Evolutionary conservation across 2,888 invertebrate species (phyloP), one percentile per base, ranked within the genome.

Genomic region (Hyalella azteca): DNA sequence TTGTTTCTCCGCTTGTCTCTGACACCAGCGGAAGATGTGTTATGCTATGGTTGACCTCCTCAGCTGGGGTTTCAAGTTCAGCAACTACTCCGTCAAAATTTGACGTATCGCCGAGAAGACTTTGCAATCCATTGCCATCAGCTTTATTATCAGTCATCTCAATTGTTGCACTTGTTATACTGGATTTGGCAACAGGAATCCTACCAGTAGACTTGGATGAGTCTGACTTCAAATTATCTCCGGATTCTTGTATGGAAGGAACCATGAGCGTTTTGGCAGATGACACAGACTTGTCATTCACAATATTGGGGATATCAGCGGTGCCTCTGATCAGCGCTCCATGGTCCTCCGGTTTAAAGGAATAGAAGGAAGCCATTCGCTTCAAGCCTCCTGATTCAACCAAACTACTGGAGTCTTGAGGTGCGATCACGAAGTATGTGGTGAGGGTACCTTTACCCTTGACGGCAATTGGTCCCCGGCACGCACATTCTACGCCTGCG

Each of bases 361-460:
- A 75, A 22, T 75, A 75, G 45, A 75, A 75, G 1, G 75, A 75
- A 29, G 75, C 75, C 9, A 40, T 45, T 3, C 75, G 22, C 29
- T 75, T 75, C 41, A 75, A 15, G 2, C 75, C 75, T 15, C 11
- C 11, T 9, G 75, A 29, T 15, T 75, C 75, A 0, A 45, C n/a
- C 15, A 75, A 39, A 11, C 75, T 39, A 29, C 75, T 45, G 13
- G 41, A 22, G 11, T 79, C 79, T n/a, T 73, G 41, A 15, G 79
- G 79, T 11, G 66, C 48, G 22, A 73, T 48, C 1, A 96, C 94
- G 87, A 95, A 95, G 88, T 95, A 97, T 0, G 97, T 97, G 59
- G 92, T 93, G 79, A 97, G 89, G 5, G 93, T 94, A 32, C 96
- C 95, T 88, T 97, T 97, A 59, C 98, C 98, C 89, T 98, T 98